Base-by-base conservation (phyloP, 2,113 vertebrate genomes). In the Tapirus terrestris region DNA sequence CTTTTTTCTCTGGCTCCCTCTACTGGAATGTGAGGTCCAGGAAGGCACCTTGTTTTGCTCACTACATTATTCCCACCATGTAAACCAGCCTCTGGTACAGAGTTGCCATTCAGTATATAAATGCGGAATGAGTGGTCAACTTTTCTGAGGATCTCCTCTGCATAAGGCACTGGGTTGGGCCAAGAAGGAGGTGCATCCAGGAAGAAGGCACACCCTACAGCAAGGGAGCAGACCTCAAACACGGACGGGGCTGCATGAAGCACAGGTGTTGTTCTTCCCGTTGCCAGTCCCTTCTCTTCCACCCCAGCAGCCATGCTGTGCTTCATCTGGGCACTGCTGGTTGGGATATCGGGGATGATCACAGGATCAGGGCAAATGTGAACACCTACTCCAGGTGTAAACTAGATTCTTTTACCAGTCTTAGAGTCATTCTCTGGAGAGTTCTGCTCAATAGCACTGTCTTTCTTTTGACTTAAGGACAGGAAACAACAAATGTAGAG, bases 281-380 rank as follows among this genome's bases (percentile, higher is more conserved):
- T 5, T 29, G 10, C 17, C 25, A 76, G 23, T 13, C 58, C 39
- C 27, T 56, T 61, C n/a, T 48, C 53, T 83, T 36, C 25, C 39
- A 76, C 36, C 2, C 5, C 17, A 29, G 65, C 5, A 4, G 25
- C 9, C 77, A 20, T 7, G 3, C 1, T 39, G 12, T 7, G 6
- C 31, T 45, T 33, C 23, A 33, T 33, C 4, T 70, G 16, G 3
- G 2, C 8, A n/a, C 20, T 56, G 56, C 61, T 58, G 21, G 27
- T 53, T 70, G 43, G 12, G 12, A n/a, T 11, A 9, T 9, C 18
- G 4, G 9, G 36, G 43, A 31, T 67, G 29, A 43, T 31, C 33
- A 48, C 9, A 58, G 31, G 33, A 56, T 83, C 25, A 29, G 53
- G 20, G 13, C 16, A 90, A 48, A 48, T 12, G 67, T n/a, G 10